A percentile compares a stretch with the other conserved stretches of the same genome.
Evolutionary conservation across 2,113 vertebrate genomes (phyloP).

Genomic region (Clarias gariepinus): DNA sequence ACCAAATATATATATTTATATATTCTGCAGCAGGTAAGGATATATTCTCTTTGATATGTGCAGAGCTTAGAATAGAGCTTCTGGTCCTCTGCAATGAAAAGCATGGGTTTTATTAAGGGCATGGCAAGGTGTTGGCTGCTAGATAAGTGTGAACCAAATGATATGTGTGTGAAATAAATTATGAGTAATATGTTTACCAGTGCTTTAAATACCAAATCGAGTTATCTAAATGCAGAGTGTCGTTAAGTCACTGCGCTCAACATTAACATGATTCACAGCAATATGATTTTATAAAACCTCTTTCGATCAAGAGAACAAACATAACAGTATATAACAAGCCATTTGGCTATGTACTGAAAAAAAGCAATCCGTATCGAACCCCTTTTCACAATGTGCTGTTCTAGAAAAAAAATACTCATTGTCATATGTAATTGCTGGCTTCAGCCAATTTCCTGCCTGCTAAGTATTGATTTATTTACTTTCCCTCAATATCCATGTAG

Average conservation of each 20-base stretch:
- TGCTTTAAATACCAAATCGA: not conserved
- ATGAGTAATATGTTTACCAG: not conserved
- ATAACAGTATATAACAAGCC: not conserved
- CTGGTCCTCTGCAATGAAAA: not conserved
- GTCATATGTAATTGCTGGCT: too few species aligned
- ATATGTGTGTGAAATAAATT: not conserved
- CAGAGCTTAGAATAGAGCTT: not conserved
- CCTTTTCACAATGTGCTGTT: too few species aligned
- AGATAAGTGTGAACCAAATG: constrained; percentile 1
- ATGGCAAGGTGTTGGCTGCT: not conserved
- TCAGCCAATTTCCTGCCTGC: too few species aligned
- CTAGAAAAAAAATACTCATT: too few species aligned
- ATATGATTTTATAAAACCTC: not conserved
- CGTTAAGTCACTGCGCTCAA: not conserved
- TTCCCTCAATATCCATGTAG: too few species aligned
- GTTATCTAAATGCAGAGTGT: not conserved
- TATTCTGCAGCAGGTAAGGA: not conserved
- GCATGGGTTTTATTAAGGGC: not conserved
- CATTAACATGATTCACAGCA: not conserved
- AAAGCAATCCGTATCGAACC: not conserved
- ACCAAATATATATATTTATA: not conserved
- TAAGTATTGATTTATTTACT: too few species aligned
- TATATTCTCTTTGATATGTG: not conserved
- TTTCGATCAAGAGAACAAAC: not conserved
- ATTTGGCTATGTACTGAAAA: not conserved